phyloP scores from a whole-genome alignment of 1,140 invertebrate genomes.

The Drosophila ohnishii region DNA sequence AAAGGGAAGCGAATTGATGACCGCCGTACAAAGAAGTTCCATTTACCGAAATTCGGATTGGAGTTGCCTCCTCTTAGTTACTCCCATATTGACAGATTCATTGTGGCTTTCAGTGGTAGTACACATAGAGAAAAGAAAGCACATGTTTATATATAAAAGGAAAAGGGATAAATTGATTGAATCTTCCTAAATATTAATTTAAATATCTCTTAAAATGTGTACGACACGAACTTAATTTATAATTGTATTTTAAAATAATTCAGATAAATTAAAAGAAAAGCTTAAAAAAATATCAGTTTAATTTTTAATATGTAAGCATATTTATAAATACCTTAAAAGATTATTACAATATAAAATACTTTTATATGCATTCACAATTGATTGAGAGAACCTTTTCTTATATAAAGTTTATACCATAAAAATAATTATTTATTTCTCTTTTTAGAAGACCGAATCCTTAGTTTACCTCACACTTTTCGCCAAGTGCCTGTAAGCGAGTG shows the following conservation, averaged over 20 bases:
- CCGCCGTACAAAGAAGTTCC: constrained; percentile 35
- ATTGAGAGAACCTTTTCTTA: too few species aligned
- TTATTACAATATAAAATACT: background rate
- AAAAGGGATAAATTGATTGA: rapidly evolving
- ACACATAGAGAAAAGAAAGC: background rate
- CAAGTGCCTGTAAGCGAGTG: background rate
- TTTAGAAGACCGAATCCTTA: background rate
- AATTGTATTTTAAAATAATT: too few species aligned
- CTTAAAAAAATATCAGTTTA: too few species aligned
- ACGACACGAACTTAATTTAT: too few species aligned
- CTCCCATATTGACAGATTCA: constrained; percentile 37
- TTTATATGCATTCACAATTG: too few species aligned
- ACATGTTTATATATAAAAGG: rapidly evolving
- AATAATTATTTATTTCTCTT: too few species aligned
- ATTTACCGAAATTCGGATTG: constrained; percentile 34
- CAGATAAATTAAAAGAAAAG: too few species aligned
- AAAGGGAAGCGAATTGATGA: constrained; percentile 24
- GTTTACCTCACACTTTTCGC: background rate
- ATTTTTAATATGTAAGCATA: too few species aligned
- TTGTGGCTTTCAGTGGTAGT: background rate
- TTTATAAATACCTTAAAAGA: background rate
- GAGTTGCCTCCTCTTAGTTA: constrained; percentile 9
- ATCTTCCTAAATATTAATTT: too few species aligned
- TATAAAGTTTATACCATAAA: too few species aligned
- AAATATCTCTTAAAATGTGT: too few species aligned